A percentile compares a stretch with the other conserved stretches of the same genome.
Conservation (phyloP, 1,140 invertebrate genomes). For the Ceratosolen fusciceps region DNA sequence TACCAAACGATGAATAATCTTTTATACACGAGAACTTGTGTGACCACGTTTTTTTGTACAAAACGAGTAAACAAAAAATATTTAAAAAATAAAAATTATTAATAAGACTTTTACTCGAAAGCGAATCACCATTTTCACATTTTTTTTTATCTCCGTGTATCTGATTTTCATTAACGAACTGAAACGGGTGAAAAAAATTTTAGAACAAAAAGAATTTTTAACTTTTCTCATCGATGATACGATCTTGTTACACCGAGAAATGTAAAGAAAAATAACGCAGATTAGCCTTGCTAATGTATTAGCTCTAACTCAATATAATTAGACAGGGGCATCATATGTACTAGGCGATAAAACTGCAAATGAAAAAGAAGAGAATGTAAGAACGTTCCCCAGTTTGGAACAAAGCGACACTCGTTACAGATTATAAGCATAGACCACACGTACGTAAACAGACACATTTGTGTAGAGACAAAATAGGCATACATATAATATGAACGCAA, state of each 20-base stretch:
- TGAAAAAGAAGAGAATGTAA: not conserved
- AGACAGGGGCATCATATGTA: conserved; percentile 26
- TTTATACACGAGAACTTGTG: conserved; percentile 28
- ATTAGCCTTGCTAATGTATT: conserved; percentile 45
- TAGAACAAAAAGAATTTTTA: conserved; percentile 16
- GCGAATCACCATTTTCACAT: conserved; percentile 37
- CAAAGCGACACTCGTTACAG: too few relatives aligned
- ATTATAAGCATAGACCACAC: not conserved
- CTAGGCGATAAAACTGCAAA: not conserved
- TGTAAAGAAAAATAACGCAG: conserved; percentile 30
- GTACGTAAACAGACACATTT: not conserved
- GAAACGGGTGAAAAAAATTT: not conserved
- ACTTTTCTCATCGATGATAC: conserved; percentile 44
- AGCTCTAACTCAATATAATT: conserved; percentile 37
- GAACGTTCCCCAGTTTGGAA: conserved; percentile 21
- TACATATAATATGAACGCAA: too few relatives aligned
- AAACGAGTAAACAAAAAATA: conserved; percentile 28
- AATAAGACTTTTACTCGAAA: conserved; percentile 28
- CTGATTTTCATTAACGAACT: conserved; percentile 20
- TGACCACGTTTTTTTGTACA: conserved; percentile 41
- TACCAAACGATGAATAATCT: conserved; percentile 42
- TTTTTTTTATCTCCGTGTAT: conserved; percentile 40
- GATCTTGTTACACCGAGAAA: conserved; percentile 30
- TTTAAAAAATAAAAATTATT: conserved; percentile 40
- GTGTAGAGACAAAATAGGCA: not conserved